phyloP scores from a whole-genome alignment of 2,797 vertebrate genomes.

The Darevskia nairensis region DNA sequence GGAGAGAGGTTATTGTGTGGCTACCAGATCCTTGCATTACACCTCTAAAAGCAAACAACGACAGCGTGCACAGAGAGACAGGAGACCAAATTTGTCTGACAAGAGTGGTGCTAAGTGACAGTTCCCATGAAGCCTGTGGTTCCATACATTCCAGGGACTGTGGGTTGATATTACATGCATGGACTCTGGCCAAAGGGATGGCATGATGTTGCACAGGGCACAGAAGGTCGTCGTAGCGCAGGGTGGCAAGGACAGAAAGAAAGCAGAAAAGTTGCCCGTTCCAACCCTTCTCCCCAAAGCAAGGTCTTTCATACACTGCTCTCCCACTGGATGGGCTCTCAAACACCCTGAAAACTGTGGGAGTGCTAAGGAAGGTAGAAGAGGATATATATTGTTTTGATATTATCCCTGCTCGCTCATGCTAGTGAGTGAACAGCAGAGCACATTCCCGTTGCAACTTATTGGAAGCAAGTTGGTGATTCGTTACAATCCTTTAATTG shows the following conservation, averaged over 20 bases:
- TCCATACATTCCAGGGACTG: not conserved
- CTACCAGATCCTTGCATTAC: not conserved
- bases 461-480: too few species aligned
- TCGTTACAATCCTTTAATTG: too few species aligned
- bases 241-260: not conserved
- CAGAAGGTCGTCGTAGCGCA: not conserved
- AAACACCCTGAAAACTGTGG: not conserved
- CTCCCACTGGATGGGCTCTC: not conserved
- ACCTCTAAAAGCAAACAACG: not conserved
- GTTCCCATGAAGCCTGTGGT: not conserved
- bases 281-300: not conserved
- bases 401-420: too few species aligned
- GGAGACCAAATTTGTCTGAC: not conserved
- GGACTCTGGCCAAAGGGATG: not conserved
- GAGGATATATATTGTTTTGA: too few species aligned
- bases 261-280: not conserved
- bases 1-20: not conserved
- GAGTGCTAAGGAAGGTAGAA: too few species aligned
- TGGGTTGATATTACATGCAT: conserved; percentile 1
- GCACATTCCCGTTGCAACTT: not conserved
- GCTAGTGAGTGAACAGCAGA: too few species aligned
- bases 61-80: not conserved
- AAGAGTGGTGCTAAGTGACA: not conserved
- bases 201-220: not conserved
- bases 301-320: not conserved